These are phyloP conservation scores for Phycodurus eques DNA, from an alignment of 2,113 vertebrate species.

Conservation along the genomic window DNA sequence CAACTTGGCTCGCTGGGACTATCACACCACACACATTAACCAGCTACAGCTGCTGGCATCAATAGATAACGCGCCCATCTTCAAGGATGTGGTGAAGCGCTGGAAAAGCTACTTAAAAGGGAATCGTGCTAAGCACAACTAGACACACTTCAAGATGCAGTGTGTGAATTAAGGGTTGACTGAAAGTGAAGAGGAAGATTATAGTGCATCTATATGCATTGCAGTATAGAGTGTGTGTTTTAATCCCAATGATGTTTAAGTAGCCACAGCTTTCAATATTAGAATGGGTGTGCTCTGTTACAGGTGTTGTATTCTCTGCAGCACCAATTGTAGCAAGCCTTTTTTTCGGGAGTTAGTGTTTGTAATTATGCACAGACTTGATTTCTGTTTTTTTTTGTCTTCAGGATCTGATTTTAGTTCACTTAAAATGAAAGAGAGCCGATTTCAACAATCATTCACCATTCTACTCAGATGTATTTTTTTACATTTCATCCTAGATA, in stretches of 20 bases:
- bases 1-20: conserved; percentile 98
- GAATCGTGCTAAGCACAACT: conserved; percentile 96
- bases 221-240: neutral
- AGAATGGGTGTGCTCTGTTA: conserved; percentile 35
- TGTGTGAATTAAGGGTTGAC: conserved; percentile 1
- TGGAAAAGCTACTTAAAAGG: conserved; percentile 97
- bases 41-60: conserved; percentile 93
- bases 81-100: conserved; percentile 87
- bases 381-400: conserved; percentile 29
- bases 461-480: neutral
- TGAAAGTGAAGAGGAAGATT: conserved; percentile 17
- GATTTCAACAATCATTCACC: neutral
- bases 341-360: conserved; percentile 46
- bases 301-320: conserved; percentile 53
- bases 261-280: conserved; percentile 41
- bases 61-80: conserved; percentile 85
- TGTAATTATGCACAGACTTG: conserved; percentile 67
- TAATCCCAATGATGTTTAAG: conserved; percentile 27
- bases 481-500: neutral
- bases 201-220: conserved; percentile 9
- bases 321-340: conserved; percentile 52
- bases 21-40: conserved; percentile 99
- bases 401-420: neutral
- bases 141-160: conserved; percentile 27
- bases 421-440: neutral